These are phyloP conservation scores for Latheticus oryzae DNA, from an alignment of 2,888 invertebrate species.

Conservation along the genomic window DNA sequence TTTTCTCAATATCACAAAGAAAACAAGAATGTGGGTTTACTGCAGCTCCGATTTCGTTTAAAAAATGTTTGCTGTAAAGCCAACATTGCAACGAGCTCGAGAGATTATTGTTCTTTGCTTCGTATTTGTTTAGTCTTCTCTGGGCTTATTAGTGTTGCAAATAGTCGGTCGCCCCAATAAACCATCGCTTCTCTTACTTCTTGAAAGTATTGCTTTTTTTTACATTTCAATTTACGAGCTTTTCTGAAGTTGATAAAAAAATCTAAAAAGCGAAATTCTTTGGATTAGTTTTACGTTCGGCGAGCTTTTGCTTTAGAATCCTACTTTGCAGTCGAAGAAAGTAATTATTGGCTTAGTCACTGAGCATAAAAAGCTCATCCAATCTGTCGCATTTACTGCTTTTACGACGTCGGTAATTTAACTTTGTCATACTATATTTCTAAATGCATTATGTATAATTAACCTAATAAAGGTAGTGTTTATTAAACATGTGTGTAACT, in stretches of 20 bases:
- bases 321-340: constrained; percentile 32
- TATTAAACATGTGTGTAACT: constrained; percentile 45
- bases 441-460: constrained; percentile 46
- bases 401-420: constrained; percentile 33
- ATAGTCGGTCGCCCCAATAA: constrained; percentile 19
- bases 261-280: constrained; percentile 31
- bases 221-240: constrained; percentile 19
- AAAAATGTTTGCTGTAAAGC: constrained; percentile 20
- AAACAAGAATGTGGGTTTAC: constrained; percentile 18
- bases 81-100: constrained; percentile 11
- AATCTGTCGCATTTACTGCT: constrained; percentile 38
- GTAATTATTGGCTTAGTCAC: constrained; percentile 33
- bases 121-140: constrained; percentile 41
- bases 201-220: constrained; percentile 1
- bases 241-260: constrained; percentile 21
- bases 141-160: constrained; percentile 25
- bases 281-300: constrained; percentile 37
- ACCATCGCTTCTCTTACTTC: neutral
- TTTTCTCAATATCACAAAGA: constrained; percentile 5
- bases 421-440: constrained; percentile 39
- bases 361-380: constrained; percentile 39
- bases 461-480: constrained; percentile 47
- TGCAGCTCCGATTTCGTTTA: constrained; percentile 27
- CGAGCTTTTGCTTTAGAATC: constrained; percentile 28
- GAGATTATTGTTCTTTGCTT: constrained; percentile 20